phyloP scores from a whole-genome alignment of 2,113 vertebrate genomes.

The Ageneiosus marmoratus region DNA sequence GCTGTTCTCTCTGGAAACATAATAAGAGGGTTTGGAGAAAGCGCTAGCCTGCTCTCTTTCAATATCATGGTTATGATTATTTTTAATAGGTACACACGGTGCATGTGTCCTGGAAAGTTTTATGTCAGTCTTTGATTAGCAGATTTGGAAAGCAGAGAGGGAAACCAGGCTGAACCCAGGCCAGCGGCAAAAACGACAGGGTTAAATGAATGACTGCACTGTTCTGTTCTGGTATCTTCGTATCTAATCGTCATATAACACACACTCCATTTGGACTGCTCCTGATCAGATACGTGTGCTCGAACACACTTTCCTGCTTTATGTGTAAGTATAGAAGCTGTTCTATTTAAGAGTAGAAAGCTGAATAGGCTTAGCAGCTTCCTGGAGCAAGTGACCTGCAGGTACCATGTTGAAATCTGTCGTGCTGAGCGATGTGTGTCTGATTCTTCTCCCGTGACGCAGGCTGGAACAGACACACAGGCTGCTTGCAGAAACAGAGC shows the following conservation, averaged over 20 bases:
- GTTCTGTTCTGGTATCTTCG: background rate
- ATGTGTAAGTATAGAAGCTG: background rate
- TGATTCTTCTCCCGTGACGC: background rate
- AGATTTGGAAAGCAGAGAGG: conserved; percentile 32
- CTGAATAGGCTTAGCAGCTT: background rate
- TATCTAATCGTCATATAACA: conserved; percentile 12
- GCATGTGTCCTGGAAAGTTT: conserved; percentile 27
- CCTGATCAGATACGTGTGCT: conserved; percentile 11
- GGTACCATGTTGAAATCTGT: background rate
- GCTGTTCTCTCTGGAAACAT: conserved; percentile 25
- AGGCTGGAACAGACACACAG: background rate
- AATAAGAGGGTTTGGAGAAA: conserved; percentile 29
- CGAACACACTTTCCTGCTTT: background rate
- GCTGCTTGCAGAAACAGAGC: conserved; percentile 10
- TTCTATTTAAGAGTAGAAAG: background rate
- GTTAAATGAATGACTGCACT: background rate
- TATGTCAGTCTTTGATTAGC: conserved; percentile 39
- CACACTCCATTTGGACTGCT: background rate
- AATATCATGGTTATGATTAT: conserved; percentile 26
- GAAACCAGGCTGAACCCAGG: conserved; percentile 15
- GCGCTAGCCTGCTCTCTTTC: conserved; percentile 3
- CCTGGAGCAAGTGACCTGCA: background rate
- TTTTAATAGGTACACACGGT: conserved; percentile 34
- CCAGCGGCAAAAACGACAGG: background rate
- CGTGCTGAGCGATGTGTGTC: background rate